These are phyloP conservation scores for Lerista edwardsae DNA, from an alignment of 2,797 vertebrate species.

Conservation along the genomic window DNA sequence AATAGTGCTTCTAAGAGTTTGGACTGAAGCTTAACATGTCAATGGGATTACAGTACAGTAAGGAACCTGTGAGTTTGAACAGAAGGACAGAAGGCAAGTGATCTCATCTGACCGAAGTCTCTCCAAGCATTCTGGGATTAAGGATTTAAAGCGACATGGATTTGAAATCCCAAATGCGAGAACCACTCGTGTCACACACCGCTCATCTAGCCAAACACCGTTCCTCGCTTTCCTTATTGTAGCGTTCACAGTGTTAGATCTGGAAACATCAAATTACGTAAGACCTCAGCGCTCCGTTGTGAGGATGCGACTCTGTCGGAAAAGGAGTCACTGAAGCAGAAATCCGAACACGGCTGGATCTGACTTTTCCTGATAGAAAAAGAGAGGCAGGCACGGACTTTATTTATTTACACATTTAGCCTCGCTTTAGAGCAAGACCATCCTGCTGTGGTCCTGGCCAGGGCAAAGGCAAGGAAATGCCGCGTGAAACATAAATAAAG, in stretches of 20 bases:
- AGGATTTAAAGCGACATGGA: constrained; percentile 34
- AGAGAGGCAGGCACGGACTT: background rate
- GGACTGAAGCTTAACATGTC: background rate
- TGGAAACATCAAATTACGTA: constrained; percentile 73
- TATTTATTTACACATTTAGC: constrained; percentile 36
- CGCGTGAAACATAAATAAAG: constrained; percentile 51
- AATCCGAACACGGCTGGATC: constrained; percentile 69
- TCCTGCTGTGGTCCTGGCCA: background rate
- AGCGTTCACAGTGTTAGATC: constrained; percentile 70
- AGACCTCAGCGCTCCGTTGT: constrained; percentile 59
- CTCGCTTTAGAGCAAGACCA: constrained; percentile 31
- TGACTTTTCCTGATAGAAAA: constrained; percentile 55
- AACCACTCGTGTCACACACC: constrained; percentile 14
- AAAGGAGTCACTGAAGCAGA: constrained; percentile 67
- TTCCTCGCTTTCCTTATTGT: constrained; percentile 36
- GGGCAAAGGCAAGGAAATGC: constrained; percentile 20
- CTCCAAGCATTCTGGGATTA: constrained; percentile 6
- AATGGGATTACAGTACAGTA: too few relatives aligned
- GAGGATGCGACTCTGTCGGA: constrained; percentile 68
- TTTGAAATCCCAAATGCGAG: constrained; percentile 49
- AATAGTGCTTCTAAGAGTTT: background rate
- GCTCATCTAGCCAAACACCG: constrained; percentile 53
- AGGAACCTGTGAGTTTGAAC: background rate
- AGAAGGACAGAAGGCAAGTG: constrained; percentile 10
- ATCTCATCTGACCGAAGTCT: constrained; percentile 35